Base-by-base conservation (phyloP, 2,797 vertebrate species). In the Ctenopoma kingsleyae region DNA sequence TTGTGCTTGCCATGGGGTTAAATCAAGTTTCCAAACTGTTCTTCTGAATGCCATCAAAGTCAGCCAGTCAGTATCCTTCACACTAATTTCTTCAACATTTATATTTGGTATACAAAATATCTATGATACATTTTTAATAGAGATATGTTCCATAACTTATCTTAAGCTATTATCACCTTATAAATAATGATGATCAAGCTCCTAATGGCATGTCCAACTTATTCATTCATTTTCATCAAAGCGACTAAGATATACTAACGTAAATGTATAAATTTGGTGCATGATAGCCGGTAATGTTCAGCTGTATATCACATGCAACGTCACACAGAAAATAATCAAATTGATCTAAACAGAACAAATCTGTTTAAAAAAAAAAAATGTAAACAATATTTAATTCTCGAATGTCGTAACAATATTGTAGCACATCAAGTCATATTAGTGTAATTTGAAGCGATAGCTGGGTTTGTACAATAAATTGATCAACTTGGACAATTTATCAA, bases 1-100 rank as follows among this genome's bases (percentile, higher is more conserved):
- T 17, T 46, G 27, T 12, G 56, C 13, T 59, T 53, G 25, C 50
- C 20, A 55, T 51, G 17, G 2, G 13, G 30, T 27, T 13, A 10
- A 17, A 53, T 52, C 6, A 50, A 32, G 17, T 61, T 49, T 55
- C 6, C 56, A 17, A 64, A 73, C 10, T 41, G 44, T 49, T 22
- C 44, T 19, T 17, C 12, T 43, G 64, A 71, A 51, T 69, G 44
- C 19, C 15, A 19, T 64, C 15, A 38, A 25, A 15, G 23, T 20
- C 32, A 71, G 51, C 20, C n/a, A 49, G 47, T 38, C 22, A 32
- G 67, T 6, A 44, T n/a, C 8, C 13, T 41, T 50, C 20, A n/a
- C 11, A 9, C n/a, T 19, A 10, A 27, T 54, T 12, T 32, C 8
- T 41, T 32, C 0, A 46, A 19, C 25, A 22, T 5, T 0, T 52